These are phyloP conservation scores for Amniataba percoides DNA, from an alignment of 2,797 vertebrate genomes.

Conservation along the genomic window DNA sequence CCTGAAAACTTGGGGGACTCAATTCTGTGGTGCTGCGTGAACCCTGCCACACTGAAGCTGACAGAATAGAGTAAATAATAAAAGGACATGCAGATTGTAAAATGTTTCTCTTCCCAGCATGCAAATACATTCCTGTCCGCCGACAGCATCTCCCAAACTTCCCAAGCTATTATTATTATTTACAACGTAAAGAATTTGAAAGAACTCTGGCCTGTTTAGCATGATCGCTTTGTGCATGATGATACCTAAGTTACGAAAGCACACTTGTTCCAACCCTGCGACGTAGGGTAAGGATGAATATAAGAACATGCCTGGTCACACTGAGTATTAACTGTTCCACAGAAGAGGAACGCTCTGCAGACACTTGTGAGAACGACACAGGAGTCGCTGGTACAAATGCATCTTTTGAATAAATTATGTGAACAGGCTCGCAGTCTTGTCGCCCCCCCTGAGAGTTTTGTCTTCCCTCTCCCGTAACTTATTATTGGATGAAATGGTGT, in stretches of 20 bases:
- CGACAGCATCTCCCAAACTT: neutral
- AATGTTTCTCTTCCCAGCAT: neutral
- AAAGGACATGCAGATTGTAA: neutral
- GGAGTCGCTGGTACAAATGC: no score
- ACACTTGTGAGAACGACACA: no score
- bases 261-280: neutral
- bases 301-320: neutral
- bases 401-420: no score
- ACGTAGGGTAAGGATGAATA: neutral
- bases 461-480: neutral
- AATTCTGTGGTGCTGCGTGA: slow-evolving; percentile 13
- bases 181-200: neutral
- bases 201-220: neutral
- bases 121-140: neutral
- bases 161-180: neutral
- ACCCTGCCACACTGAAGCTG: neutral
- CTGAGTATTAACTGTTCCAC: no score
- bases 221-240: neutral
- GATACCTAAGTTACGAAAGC: neutral
- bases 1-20: neutral
- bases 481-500: no score
- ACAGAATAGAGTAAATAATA: slow-evolving; percentile 3
- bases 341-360: no score
- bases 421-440: no score
- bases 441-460: neutral